phyloP scores from a whole-genome alignment of 2,888 invertebrate species.

The Hesperia comma region DNA sequence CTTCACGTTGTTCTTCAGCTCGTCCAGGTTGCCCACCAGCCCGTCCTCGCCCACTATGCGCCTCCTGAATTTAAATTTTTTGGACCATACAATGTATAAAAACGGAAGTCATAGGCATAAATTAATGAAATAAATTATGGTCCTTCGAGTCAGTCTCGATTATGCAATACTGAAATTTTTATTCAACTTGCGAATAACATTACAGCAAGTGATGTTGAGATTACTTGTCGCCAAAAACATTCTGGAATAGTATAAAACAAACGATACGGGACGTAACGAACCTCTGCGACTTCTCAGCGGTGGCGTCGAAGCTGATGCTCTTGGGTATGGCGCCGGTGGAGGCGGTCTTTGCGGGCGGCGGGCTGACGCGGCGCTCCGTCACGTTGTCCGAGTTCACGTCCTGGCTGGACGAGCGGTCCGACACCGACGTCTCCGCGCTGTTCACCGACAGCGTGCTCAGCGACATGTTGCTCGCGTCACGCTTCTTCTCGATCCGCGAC shows the following conservation, averaged over 20 bases:
- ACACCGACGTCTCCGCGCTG: constrained; percentile 72
- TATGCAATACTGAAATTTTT: no score
- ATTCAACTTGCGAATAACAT: no score
- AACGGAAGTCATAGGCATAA: no score
- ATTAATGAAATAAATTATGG: neutral
- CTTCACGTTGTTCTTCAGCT: constrained; percentile 78
- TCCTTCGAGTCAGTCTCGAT: neutral
- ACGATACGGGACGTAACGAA: constrained; percentile 42
- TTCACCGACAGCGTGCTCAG: constrained; percentile 76
- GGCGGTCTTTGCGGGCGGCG: constrained; percentile 67
- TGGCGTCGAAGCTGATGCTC: constrained; percentile 95
- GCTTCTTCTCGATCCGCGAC: constrained; percentile 71
- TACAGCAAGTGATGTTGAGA: no score
- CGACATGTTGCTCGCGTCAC: constrained; percentile 68
- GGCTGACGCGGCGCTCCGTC: constrained; percentile 72
- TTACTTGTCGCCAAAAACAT: no score
- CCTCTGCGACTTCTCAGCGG: constrained; percentile 91
- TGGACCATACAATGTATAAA: no score
- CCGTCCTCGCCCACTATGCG: constrained; percentile 69
- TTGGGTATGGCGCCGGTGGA: constrained; percentile 95
- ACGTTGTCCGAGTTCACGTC: constrained; percentile 78
- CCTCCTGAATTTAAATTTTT: constrained; percentile 57
- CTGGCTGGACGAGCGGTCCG: constrained; percentile 78
- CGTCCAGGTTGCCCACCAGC: constrained; percentile 70
- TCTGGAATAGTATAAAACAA: neutral